Evolutionary conservation across 2,888 invertebrate species (phyloP).

Genomic region (Chironomus riparius): DNA sequence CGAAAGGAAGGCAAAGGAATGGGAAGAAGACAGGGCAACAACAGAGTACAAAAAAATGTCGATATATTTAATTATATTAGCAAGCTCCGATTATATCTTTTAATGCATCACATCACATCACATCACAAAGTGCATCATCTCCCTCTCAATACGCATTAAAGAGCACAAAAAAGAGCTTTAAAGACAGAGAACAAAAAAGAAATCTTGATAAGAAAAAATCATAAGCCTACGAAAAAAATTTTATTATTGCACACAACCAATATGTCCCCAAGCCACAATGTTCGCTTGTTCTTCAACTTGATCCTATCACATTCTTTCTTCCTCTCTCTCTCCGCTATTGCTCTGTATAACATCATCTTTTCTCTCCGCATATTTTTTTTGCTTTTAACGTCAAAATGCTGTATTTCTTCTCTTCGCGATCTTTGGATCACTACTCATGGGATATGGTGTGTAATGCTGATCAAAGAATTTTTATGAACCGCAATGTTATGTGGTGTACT

Average conservation of each 20-base stretch:
- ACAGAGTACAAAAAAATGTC: neutral
- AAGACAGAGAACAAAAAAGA: neutral
- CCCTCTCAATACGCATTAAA: too few species aligned
- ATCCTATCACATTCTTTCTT: constrained; percentile 18
- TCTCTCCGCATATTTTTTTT: too few species aligned
- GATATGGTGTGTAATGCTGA: neutral
- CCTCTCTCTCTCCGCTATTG: neutral
- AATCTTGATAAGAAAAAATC: constrained; percentile 21
- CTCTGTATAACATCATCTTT: neutral
- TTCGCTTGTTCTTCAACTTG: neutral
- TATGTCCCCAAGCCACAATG: constrained; percentile 19
- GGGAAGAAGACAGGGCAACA: neutral
- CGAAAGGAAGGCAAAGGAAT: neutral
- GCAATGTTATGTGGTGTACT: neutral
- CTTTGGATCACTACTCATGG: neutral
- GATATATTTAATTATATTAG: constrained; percentile 22
- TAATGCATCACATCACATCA: too few species aligned
- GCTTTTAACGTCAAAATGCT: too few species aligned
- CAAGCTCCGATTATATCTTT: constrained; percentile 9
- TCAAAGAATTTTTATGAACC: neutral
- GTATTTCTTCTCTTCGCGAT: neutral
- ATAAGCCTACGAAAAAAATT: neutral
- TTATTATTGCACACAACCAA: neutral
- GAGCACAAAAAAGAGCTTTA: neutral
- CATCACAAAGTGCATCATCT: too few species aligned